These are phyloP conservation scores for Sesamia nonagrioides DNA, from an alignment of 1,140 invertebrate genomes.

Conservation along the genomic window DNA sequence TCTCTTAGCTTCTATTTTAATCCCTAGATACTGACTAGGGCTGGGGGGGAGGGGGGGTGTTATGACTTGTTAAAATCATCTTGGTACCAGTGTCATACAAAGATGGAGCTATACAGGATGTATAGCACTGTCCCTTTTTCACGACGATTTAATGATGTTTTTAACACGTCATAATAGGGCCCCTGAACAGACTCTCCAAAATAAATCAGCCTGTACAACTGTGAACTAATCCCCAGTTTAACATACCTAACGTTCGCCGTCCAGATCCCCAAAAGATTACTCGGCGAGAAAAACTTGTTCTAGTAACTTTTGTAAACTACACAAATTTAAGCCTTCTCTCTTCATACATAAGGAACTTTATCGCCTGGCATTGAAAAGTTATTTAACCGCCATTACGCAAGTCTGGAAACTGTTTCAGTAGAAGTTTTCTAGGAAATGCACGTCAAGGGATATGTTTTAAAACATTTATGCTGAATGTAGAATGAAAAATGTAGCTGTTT, in stretches of 20 bases:
- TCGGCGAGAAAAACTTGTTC: slow-evolving; percentile 17
- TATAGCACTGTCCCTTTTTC: no score
- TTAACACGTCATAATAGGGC: no score
- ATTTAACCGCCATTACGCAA: slow-evolving; percentile 13
- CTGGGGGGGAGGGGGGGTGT: no score
- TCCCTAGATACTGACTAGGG: no score
- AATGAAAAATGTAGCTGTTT: slow-evolving; percentile 23
- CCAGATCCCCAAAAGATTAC: slow-evolving; percentile 25
- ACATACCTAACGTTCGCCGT: background rate
- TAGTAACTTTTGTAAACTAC: background rate
- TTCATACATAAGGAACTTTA: background rate
- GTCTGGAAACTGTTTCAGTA: slow-evolving; percentile 25
- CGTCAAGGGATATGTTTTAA: slow-evolving; percentile 40
- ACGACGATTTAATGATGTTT: no score
- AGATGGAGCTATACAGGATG: no score
- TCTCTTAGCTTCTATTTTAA: no score
- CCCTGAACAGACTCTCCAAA: background rate
- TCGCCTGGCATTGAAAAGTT: background rate
- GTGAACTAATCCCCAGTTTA: slow-evolving; percentile 1
- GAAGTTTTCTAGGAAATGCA: slow-evolving; percentile 33
- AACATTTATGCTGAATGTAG: slow-evolving; percentile 22
- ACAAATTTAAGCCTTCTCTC: background rate
- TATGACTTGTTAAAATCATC: no score
- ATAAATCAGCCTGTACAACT: background rate
- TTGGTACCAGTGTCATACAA: no score